Conservation (phyloP, 2,113 vertebrate genomes). For the Anhinga rufa region DNA sequence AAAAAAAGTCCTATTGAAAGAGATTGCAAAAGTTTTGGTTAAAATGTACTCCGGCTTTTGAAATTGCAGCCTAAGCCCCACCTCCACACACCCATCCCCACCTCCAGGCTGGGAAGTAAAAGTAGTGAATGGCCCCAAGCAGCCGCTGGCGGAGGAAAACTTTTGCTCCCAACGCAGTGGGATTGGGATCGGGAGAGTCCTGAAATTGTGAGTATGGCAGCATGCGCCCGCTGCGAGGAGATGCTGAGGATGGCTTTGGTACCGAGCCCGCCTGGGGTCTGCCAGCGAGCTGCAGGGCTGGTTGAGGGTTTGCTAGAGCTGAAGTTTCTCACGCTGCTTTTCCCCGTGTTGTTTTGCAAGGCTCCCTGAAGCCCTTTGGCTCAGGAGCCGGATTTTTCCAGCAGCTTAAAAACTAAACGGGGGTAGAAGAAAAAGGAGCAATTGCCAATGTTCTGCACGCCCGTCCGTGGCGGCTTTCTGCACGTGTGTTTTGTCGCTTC, state of each 20-base stretch:
- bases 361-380: background rate
- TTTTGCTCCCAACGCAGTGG: fast-evolving
- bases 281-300: background rate
- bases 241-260: fast-evolving
- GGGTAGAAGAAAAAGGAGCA: fast-evolving
- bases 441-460: background rate
- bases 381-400: background rate
- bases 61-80: background rate
- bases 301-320: fast-evolving
- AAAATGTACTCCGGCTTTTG: fast-evolving
- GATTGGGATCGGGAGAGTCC: background rate
- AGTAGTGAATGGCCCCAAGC: background rate
- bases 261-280: background rate
- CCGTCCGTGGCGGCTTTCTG: background rate
- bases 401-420: background rate
- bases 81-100: background rate
- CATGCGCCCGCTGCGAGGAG: background rate
- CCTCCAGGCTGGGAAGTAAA: background rate
- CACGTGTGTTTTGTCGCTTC: background rate
- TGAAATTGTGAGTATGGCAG: background rate
- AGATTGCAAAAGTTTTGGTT: background rate
- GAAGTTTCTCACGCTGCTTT: background rate
- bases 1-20: fast-evolving
- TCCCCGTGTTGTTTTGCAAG: background rate
- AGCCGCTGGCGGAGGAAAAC: fast-evolving